Evolutionary conservation across 2,113 vertebrate species (phyloP).

Genomic region (Vidua macroura): DNA sequence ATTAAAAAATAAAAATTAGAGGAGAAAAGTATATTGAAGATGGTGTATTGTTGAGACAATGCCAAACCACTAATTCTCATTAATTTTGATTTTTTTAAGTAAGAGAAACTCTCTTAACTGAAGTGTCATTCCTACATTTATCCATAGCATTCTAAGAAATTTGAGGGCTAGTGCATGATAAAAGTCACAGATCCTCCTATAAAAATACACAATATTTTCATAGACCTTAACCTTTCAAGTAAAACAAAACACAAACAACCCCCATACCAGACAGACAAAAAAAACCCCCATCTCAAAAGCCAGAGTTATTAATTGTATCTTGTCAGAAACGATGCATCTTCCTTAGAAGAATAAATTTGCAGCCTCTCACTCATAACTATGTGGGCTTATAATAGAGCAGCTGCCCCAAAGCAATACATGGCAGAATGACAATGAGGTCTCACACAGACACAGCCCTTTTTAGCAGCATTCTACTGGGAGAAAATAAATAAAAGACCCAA

Average conservation of each 20-base stretch:
- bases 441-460: neutral
- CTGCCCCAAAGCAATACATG: neutral
- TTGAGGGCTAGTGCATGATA: neutral
- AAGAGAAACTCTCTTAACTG: neutral
- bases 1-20: neutral
- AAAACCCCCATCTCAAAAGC: neutral
- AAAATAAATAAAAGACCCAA: neutral
- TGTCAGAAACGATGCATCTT: neutral
- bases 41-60: neutral
- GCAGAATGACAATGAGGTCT: neutral
- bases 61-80: neutral
- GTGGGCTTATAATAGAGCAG: neutral
- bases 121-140: neutral
- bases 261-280: neutral
- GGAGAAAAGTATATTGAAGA: neutral
- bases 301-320: neutral
- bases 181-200: neutral
- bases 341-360: neutral
- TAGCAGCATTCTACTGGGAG: neutral
- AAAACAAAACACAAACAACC: neutral
- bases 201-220: neutral
- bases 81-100: neutral
- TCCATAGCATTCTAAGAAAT: neutral
- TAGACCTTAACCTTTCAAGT: neutral
- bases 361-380: neutral